phyloP scores from a whole-genome alignment of 2,888 invertebrate species.

The Byasa hedistus region DNA sequence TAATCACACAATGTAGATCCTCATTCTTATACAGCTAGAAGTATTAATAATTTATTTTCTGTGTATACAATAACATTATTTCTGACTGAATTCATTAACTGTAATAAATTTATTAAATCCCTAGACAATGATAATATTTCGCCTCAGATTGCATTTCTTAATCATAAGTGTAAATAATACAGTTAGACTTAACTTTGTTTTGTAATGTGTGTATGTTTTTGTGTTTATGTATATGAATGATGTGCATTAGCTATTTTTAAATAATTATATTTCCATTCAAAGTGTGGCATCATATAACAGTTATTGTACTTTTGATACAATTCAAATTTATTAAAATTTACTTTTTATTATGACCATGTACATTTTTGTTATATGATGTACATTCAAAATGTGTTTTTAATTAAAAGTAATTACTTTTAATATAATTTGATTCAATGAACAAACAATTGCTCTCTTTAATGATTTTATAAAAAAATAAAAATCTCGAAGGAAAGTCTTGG shows the following conservation, averaged over 20 bases:
- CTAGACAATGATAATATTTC: slow-evolving; percentile 2
- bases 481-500: slow-evolving; percentile 11
- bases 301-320: slow-evolving; percentile 15
- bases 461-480: slow-evolving; percentile 27
- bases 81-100: slow-evolving; percentile 16
- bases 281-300: slow-evolving; percentile 19
- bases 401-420: slow-evolving; percentile 19
- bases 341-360: slow-evolving; percentile 14
- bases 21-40: neutral
- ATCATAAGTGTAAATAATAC: slow-evolving; percentile 26
- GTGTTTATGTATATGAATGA: slow-evolving; percentile 8
- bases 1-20: no score
- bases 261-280: slow-evolving; percentile 15
- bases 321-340: neutral
- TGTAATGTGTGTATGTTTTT: slow-evolving; percentile 6
- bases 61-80: neutral
- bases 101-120: slow-evolving; percentile 3
- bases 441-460: slow-evolving; percentile 28
- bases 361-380: slow-evolving; percentile 23
- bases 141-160: slow-evolving; percentile 16
- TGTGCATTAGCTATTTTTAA: slow-evolving; percentile 15
- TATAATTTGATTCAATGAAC: slow-evolving; percentile 23
- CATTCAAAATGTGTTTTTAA: slow-evolving; percentile 7
- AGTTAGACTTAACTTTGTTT: slow-evolving; percentile 13
- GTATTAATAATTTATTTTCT: neutral